Percentiles rank a stretch among this genome's conserved stretches.
Conservation (phyloP, 2,797 vertebrate species). For the Hydrolagus colliei region DNA sequence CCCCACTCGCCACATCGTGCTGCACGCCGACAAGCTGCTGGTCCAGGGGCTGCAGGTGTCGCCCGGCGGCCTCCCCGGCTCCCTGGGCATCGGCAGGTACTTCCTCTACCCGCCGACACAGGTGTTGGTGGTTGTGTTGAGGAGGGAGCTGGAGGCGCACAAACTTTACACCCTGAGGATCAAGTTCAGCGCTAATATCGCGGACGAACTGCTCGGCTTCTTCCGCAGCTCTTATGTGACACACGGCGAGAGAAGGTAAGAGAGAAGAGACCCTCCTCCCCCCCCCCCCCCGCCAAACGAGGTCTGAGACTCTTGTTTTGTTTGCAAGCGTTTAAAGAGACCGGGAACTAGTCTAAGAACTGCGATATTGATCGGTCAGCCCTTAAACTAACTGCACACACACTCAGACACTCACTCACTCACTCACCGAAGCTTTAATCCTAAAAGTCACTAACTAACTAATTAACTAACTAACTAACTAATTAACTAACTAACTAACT, state of each 20-base stretch:
- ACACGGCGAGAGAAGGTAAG: slow-evolving; percentile 79
- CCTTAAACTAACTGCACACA: too few relatives aligned
- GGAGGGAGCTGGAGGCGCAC: slow-evolving; percentile 76
- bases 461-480: too few relatives aligned
- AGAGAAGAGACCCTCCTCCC: neutral
- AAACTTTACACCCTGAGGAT: slow-evolving; percentile 80
- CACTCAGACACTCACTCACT: too few relatives aligned
- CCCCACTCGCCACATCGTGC: slow-evolving; percentile 80
- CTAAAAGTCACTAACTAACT: too few relatives aligned
- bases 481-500: too few relatives aligned
- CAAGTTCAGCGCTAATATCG: slow-evolving; percentile 76
- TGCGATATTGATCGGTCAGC: too few relatives aligned
- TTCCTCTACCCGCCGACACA: slow-evolving; percentile 77
- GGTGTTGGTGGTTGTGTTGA: slow-evolving; percentile 80
- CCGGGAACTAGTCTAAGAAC: too few relatives aligned
- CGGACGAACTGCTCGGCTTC: slow-evolving; percentile 89
- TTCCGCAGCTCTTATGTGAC: slow-evolving; percentile 85
- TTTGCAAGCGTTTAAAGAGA: too few relatives aligned
- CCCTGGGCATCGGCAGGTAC: slow-evolving; percentile 62
- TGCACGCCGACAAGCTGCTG: slow-evolving; percentile 77
- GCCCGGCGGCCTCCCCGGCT: slow-evolving; percentile 59
- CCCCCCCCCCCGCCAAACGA: slow-evolving; percentile 10
- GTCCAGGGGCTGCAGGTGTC: slow-evolving; percentile 64
- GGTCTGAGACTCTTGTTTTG: too few relatives aligned
- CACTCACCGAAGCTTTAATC: too few relatives aligned